Evolutionary conservation across 2,113 vertebrate species (phyloP).

Genomic region (Bucco capensis): DNA sequence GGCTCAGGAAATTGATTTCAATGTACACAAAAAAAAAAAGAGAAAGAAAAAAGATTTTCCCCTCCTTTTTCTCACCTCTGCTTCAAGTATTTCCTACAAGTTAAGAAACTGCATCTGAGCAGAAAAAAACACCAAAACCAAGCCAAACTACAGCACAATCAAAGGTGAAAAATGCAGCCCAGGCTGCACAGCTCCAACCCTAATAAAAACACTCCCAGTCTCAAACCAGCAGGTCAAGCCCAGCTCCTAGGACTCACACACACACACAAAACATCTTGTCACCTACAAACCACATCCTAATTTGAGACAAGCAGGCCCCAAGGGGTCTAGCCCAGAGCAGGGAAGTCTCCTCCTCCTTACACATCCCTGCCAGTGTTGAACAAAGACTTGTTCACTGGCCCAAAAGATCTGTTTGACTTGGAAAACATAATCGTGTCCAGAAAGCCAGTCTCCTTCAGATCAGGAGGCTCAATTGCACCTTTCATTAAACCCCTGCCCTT

Average conservation of each 20-base stretch:
- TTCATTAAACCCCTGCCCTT: conserved; percentile 42
- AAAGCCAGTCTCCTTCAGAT: conserved; percentile 8
- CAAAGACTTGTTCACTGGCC: conserved; percentile 43
- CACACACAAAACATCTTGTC: neutral
- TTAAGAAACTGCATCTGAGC: neutral
- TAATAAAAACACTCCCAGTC: neutral
- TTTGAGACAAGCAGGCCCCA: neutral
- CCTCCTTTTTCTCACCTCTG: neutral
- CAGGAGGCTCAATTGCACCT: conserved; percentile 50
- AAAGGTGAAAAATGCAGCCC: neutral
- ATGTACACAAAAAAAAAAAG: neutral
- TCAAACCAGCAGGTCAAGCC: neutral
- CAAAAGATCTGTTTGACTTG: conserved; percentile 35
- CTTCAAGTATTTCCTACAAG: neutral
- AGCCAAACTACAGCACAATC: neutral
- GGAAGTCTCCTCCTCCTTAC: conserved; percentile 32
- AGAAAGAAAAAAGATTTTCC: neutral
- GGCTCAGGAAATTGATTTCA: neutral
- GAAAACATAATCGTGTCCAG: conserved; percentile 44
- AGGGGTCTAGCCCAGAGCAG: neutral
- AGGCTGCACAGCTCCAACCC: neutral
- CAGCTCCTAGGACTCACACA: neutral
- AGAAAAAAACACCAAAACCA: neutral
- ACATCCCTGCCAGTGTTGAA: neutral
- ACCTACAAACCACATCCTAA: neutral